Percentiles rank a stretch among this genome's conserved stretches.
Conservation (phyloP, 1,140 invertebrate genomes). For the Ceratoteleas bidentatus region DNA sequence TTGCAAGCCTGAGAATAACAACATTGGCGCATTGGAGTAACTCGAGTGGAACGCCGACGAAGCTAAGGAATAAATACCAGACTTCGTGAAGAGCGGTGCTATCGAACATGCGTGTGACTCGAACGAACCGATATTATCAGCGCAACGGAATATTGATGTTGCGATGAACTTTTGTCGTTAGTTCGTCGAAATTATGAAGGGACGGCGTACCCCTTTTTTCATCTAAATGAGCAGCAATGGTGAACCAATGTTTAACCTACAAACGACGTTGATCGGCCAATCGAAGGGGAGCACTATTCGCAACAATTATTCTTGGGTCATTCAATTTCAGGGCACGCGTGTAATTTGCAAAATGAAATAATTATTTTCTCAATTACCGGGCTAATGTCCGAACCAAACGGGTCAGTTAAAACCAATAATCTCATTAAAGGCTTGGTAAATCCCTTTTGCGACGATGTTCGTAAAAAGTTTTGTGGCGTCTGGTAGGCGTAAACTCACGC, state of each 20-base stretch:
- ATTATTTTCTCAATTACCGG: constrained; percentile 10
- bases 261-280: too few relatives aligned
- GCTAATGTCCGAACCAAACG: constrained; percentile 15
- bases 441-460: constrained; percentile 23
- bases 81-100: constrained; percentile 36
- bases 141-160: constrained; percentile 49
- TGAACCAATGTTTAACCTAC: too few relatives aligned
- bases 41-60: constrained; percentile 64
- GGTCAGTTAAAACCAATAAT: constrained; percentile 48
- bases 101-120: constrained; percentile 45
- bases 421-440: constrained; percentile 47
- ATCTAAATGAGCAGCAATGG: too few relatives aligned
- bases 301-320: constrained; percentile 3
- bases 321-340: constrained; percentile 14
- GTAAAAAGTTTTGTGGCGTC: constrained; percentile 69
- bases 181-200: too few relatives aligned
- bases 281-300: too few relatives aligned
- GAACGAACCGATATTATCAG: constrained; percentile 56
- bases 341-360: constrained; percentile 3
- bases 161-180: too few relatives aligned
- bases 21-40: constrained; percentile 56
- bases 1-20: constrained; percentile 63
- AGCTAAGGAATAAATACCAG: constrained; percentile 62
- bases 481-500: constrained; percentile 79
- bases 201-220: too few relatives aligned